Base-by-base conservation (phyloP, 2,113 vertebrate species). In the Sclerurus mexicanus region DNA sequence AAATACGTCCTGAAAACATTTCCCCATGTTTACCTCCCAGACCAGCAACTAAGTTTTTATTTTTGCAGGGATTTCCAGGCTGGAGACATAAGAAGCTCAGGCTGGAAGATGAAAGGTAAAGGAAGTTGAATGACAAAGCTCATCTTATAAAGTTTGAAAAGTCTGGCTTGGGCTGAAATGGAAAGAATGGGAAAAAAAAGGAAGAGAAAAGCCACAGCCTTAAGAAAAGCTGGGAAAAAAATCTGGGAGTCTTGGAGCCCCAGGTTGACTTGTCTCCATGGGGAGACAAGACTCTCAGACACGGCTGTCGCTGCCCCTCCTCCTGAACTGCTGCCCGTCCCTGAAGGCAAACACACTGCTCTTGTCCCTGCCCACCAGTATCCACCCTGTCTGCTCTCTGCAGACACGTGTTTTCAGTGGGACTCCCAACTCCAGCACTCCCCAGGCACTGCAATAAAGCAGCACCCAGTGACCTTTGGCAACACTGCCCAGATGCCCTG, bases 401-500 rank as follows among this genome's bases (percentile, higher is more conserved):
- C 85, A 89, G 85, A 90, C 5, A 76, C 0, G 0, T 0, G 1
- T 37, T 46, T 28, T 6, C 50, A 10, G 5, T 0, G 50, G 64
- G 31, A 44, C 87, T 33, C 72, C 56, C 71, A 63, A 59, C 24
- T 0, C 78, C 95, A 86, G 25, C 83, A 46, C 10, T 33, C 73
- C 71, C 15, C 37, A 53, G 0, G 27, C 56, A 37, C 58, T 4
- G 58, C 84, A 76, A 16, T 66, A 23, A 84, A 55, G 14, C 52
- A 25, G 52, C 37, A 63, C 15, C 37, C 4, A 67, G 50, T 55
- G 95, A 72, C 87, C 91, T 93, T 35, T 69, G 87, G 14, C 52
- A 35, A 52, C 2, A 3, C 0, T 28, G 35, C 5, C 24, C 0
- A 1, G 14, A 42, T 13, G 39, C 39, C 12, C 39, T 40, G 39